Evolutionary conservation across 2,888 invertebrate species (phyloP).

Genomic region (Hedya salicella): DNA sequence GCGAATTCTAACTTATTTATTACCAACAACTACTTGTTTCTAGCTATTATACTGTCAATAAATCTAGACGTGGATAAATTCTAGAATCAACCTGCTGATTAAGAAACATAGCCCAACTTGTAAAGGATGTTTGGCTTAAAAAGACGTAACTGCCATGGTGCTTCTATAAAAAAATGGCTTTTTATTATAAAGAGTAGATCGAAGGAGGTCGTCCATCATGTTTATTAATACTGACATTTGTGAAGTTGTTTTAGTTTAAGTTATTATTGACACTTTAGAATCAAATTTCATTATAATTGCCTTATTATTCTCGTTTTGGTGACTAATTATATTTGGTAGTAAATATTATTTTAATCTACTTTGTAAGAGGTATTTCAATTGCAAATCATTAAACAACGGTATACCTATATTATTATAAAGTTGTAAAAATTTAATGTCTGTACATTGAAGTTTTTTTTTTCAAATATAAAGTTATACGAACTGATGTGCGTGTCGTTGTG

Average conservation of each 20-base stretch:
- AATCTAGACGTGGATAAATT: conserved; percentile 39
- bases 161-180: background rate
- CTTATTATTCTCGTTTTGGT: conserved; percentile 6
- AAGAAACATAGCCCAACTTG: conserved; percentile 29
- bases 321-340: background rate
- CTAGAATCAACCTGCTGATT: conserved; percentile 38
- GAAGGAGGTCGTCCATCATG: conserved; percentile 17
- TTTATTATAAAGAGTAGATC: background rate
- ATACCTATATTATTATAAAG: too few relatives aligned
- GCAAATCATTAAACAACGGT: too few relatives aligned
- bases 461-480: too few relatives aligned
- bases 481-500: too few relatives aligned
- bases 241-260: conserved; percentile 3
- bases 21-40: conserved; percentile 41
- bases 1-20: conserved; percentile 41
- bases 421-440: too few relatives aligned
- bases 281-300: conserved; percentile 36
- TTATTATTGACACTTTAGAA: conserved; percentile 30
- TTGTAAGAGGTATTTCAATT: too few relatives aligned
- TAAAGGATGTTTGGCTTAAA: background rate
- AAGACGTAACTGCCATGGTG: background rate
- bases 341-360: too few relatives aligned
- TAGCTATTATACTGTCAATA: conserved; percentile 39
- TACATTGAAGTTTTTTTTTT: too few relatives aligned
- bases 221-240: conserved; percentile 32